These are phyloP conservation scores for Erinaceus europaeus DNA, from an alignment of 2,113 vertebrate species.

Conservation along the genomic window DNA sequence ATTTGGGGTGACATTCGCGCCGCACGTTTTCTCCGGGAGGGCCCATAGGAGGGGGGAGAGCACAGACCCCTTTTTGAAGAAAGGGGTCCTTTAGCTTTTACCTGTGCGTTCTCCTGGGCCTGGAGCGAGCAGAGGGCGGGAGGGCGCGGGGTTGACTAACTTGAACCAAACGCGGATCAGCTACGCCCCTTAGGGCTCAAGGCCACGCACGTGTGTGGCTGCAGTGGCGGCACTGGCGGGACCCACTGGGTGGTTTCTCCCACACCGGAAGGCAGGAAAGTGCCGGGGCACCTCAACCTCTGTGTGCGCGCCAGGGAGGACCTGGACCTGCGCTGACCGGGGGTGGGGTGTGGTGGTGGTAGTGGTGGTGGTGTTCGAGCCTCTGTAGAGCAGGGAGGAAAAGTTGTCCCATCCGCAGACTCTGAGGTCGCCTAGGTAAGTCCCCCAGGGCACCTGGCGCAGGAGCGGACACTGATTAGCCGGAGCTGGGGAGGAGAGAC, in stretches of 20 bases:
- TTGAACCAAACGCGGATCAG: accelerated
- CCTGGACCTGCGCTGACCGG: not conserved
- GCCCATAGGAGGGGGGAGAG: not conserved
- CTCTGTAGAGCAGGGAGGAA: not conserved
- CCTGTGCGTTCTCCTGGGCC: constrained; percentile 33
- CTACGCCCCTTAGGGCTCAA: accelerated
- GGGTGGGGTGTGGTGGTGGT: no score
- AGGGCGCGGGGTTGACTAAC: not conserved
- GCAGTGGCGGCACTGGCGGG: not conserved
- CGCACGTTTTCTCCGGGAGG: not conserved
- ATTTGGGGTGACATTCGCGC: not conserved
- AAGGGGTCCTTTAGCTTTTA: constrained; percentile 4
- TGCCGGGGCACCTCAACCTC: not conserved
- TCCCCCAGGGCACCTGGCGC: not conserved
- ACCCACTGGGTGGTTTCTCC: not conserved
- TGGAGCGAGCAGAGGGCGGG: not conserved
- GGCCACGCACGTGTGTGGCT: not conserved
- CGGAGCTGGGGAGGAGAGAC: not conserved
- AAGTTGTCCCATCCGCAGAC: constrained; percentile 58
- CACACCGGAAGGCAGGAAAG: no score
- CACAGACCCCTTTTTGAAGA: not conserved
- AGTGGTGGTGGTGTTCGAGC: not conserved
- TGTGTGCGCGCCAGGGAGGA: not conserved
- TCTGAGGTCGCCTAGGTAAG: not conserved
- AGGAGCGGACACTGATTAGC: not conserved